A percentile compares a stretch with the other conserved stretches of the same genome.
Conservation (phyloP, 2,797 vertebrate species). For the Okamejei kenojei region DNA sequence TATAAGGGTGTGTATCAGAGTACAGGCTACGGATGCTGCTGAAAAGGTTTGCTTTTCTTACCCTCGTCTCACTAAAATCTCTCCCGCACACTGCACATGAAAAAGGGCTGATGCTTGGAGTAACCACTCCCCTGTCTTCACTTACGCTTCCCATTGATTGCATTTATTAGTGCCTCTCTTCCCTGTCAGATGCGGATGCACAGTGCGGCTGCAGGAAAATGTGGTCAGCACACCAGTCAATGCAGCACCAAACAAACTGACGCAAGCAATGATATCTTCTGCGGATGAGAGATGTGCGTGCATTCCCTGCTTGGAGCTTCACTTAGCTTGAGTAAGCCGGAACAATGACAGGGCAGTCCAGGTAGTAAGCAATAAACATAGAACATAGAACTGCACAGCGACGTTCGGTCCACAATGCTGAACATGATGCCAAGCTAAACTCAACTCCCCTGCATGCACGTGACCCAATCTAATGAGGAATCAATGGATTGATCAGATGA, state of each 20-base stretch:
- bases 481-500: no score
- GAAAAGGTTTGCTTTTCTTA: neutral
- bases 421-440: no score
- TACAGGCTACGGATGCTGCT: neutral
- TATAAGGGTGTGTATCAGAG: neutral
- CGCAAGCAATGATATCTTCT: neutral
- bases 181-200: neutral
- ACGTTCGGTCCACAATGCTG: no score
- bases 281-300: neutral
- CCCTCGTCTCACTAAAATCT: neutral
- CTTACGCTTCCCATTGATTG: neutral
- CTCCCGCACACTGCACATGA: neutral
- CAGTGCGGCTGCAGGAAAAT: no score
- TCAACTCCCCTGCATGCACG: no score
- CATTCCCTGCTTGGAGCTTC: neutral
- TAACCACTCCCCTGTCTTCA: neutral
- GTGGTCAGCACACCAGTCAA: neutral
- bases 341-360: neutral
- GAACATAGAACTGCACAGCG: no score
- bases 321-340: neutral
- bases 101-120: neutral
- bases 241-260: neutral
- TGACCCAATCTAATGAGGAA: no score
- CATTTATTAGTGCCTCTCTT: neutral
- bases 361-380: neutral